These are phyloP conservation scores for Sycobia sp. DNA, from an alignment of 1,140 invertebrate species.

Conservation along the genomic window DNA sequence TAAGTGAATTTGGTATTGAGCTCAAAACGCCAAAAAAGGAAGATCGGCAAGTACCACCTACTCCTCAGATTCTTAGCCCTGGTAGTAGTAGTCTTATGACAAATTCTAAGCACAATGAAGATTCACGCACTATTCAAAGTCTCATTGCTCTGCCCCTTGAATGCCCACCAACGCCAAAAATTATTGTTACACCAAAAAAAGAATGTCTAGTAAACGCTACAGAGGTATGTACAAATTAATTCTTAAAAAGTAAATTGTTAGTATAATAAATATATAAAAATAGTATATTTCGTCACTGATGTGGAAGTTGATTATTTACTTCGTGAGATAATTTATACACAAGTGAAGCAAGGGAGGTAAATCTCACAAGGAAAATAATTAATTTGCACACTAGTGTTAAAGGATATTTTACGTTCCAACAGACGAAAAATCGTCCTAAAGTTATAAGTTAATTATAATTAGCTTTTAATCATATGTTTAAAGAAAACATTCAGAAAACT, in stretches of 20 bases:
- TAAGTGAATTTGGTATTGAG: not conserved
- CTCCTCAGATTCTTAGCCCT: conserved; percentile 17
- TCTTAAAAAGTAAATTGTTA: not conserved
- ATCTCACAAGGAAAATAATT: too few relatives aligned
- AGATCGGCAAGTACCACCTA: conserved; percentile 11
- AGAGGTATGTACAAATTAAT: not conserved
- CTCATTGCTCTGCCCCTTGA: conserved; percentile 4
- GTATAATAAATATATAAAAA: not conserved
- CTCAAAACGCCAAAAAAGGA: not conserved
- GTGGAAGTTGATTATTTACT: too few relatives aligned
- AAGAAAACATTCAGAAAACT: too few relatives aligned
- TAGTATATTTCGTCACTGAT: too few relatives aligned
- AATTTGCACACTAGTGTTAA: too few relatives aligned
- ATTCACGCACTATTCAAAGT: conserved; percentile 8
- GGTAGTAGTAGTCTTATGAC: conserved; percentile 2
- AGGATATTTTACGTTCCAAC: too few relatives aligned
- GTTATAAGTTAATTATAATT: too few relatives aligned
- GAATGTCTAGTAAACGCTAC: not conserved
- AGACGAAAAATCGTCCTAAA: too few relatives aligned
- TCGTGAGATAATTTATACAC: too few relatives aligned
- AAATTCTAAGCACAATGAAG: conserved; percentile 1
- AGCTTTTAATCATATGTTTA: too few relatives aligned
- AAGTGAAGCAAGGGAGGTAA: too few relatives aligned
- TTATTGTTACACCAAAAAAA: conserved; percentile 17
- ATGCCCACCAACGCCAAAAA: conserved; percentile 23